phyloP scores from a whole-genome alignment of 1,140 invertebrate genomes.

The Kradibia gibbosae region DNA sequence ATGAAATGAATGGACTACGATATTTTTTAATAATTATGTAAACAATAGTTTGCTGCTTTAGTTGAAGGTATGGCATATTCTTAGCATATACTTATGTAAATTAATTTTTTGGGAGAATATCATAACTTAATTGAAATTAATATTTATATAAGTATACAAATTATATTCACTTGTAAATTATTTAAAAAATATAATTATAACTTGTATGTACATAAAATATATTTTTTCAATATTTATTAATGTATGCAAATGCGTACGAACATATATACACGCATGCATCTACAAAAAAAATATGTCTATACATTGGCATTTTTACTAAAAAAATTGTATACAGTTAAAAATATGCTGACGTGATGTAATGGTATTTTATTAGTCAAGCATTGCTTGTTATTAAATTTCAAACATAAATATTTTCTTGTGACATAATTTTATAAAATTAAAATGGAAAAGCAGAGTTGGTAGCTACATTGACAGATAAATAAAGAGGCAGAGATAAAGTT shows the following conservation, averaged over 20 bases:
- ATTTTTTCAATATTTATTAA: neutral
- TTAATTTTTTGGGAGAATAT: neutral
- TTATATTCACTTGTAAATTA: constrained; percentile 31
- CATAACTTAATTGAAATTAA: neutral
- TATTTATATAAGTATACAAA: neutral
- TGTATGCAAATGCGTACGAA: neutral
- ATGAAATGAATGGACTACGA: neutral
- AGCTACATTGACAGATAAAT: neutral
- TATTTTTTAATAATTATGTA: neutral
- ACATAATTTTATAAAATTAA: constrained; percentile 35
- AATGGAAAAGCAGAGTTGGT: neutral
- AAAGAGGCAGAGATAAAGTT: too few species aligned
- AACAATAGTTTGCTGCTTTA: neutral
- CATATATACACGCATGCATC: neutral
- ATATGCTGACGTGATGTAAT: constrained; percentile 24
- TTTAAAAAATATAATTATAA: constrained; percentile 20
- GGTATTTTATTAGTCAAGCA: neutral
- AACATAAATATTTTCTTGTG: constrained; percentile 36
- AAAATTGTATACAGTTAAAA: constrained; percentile 26
- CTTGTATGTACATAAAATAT: neutral
- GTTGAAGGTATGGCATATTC: neutral
- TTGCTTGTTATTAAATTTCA: constrained; percentile 16
- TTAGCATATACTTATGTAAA: neutral
- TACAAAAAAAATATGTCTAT: neutral
- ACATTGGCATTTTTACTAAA: constrained; percentile 48